A percentile compares a stretch with the other conserved stretches of the same genome.
phyloP scores from a whole-genome alignment of 2,113 vertebrate species.

The Phoxinus phoxinus region DNA sequence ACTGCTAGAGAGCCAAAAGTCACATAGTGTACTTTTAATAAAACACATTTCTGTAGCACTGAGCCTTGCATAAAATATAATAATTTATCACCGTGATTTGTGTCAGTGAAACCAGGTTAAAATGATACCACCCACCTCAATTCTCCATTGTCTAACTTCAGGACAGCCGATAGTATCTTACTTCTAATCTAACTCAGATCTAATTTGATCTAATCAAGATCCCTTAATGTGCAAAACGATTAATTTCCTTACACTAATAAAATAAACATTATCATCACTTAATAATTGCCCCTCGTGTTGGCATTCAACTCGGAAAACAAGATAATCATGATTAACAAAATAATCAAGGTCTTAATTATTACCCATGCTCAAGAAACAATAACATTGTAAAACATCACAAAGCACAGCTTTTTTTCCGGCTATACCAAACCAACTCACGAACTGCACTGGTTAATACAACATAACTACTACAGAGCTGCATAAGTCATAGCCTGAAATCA shows the following conservation, averaged over 20 bases:
- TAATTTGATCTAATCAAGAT: slow-evolving; percentile 14
- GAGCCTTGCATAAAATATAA: background rate
- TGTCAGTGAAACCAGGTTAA: background rate
- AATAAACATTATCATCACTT: slow-evolving; percentile 36
- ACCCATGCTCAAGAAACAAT: slow-evolving; percentile 16
- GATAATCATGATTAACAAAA: slow-evolving; percentile 33
- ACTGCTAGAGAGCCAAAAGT: no score
- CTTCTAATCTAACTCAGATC: slow-evolving; percentile 31
- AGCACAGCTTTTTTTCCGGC: slow-evolving; percentile 6
- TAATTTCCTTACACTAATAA: slow-evolving; percentile 29
- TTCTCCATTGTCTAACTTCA: slow-evolving; percentile 9
- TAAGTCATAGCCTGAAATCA: background rate
- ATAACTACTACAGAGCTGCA: background rate
- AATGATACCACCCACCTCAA: background rate
- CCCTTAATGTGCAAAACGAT: slow-evolving; percentile 20
- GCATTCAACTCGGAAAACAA: slow-evolving; percentile 37
- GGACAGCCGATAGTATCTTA: background rate
- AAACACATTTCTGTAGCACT: background rate
- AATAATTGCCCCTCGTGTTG: slow-evolving; percentile 21
- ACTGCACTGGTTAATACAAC: slow-evolving; percentile 9
- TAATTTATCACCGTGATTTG: background rate
- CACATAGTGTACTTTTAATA: no score
- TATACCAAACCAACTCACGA: background rate
- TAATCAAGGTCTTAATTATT: slow-evolving; percentile 33
- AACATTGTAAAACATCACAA: slow-evolving; percentile 23